Conservation (phyloP, 2,888 invertebrate species). For the Rutpela maculata region DNA sequence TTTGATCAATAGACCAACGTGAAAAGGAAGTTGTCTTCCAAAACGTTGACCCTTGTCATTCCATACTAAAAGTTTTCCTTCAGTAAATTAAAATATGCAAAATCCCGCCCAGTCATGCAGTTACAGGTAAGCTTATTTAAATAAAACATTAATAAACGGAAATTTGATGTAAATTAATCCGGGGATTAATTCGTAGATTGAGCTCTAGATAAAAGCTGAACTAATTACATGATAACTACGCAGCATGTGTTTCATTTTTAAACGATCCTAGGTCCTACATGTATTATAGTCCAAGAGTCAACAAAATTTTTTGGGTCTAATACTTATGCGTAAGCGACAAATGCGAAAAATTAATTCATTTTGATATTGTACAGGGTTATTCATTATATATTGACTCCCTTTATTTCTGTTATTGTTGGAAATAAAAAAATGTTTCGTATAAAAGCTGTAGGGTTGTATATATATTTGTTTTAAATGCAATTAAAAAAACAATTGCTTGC, state of each 20-base stretch:
- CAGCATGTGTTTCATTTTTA: neutral
- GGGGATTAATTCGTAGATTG: neutral
- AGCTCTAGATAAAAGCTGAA: constrained; percentile 3
- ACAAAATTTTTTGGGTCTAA: too few relatives aligned
- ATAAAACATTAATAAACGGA: neutral
- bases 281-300: neutral
- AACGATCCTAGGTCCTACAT: neutral
- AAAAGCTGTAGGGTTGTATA: too few relatives aligned
- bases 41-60: neutral
- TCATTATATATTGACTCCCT: too few relatives aligned
- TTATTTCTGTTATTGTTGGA: too few relatives aligned
- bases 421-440: too few relatives aligned
- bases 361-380: too few relatives aligned
- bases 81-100: neutral
- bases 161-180: neutral
- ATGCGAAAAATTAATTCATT: too few relatives aligned
- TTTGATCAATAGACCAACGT: neutral
- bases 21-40: neutral
- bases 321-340: too few relatives aligned
- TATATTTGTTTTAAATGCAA: too few relatives aligned
- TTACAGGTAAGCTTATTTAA: too few relatives aligned
- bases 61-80: neutral
- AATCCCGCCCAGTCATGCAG: neutral
- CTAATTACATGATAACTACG: neutral
- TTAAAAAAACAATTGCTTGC: too few relatives aligned